These are phyloP conservation scores for Triplophysa siluroides DNA, from an alignment of 2,113 vertebrate species.

Conservation along the genomic window DNA sequence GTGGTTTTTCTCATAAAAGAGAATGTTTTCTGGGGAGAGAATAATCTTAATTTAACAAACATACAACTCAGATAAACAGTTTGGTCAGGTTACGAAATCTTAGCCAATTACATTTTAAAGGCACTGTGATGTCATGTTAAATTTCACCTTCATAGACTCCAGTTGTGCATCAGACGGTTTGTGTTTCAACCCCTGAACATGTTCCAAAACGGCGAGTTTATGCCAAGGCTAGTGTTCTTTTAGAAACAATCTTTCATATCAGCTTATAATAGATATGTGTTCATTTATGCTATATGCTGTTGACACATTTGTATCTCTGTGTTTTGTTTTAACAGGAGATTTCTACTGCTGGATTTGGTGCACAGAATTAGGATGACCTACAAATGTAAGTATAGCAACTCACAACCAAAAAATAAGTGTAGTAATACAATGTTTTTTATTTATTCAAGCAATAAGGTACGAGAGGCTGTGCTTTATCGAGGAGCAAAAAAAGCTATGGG, in stretches of 20 bases:
- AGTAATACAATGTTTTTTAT: no score
- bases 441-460: no score
- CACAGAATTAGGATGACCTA: constrained; percentile 59
- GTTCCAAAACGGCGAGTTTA: background rate
- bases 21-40: background rate
- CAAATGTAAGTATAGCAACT: constrained; percentile 69
- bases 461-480: no score
- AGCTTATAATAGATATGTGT: background rate
- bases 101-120: constrained; percentile 27
- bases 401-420: background rate
- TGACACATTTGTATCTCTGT: constrained; percentile 13
- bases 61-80: background rate
- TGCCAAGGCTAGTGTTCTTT: background rate
- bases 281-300: constrained; percentile 4
- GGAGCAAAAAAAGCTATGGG: no score
- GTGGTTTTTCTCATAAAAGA: background rate
- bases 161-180: background rate
- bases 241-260: background rate
- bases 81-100: background rate
- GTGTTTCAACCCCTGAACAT: constrained; percentile 6
- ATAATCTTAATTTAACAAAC: constrained; percentile 23
- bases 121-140: constrained; percentile 34
- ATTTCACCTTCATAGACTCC: background rate
- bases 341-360: constrained; percentile 31
- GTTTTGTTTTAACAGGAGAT: constrained; percentile 62